Evolutionary conservation across 1,140 invertebrate genomes (phyloP), one percentile per base, ranked within the genome.

Genomic region (Meloidogyne hapla): DNA sequence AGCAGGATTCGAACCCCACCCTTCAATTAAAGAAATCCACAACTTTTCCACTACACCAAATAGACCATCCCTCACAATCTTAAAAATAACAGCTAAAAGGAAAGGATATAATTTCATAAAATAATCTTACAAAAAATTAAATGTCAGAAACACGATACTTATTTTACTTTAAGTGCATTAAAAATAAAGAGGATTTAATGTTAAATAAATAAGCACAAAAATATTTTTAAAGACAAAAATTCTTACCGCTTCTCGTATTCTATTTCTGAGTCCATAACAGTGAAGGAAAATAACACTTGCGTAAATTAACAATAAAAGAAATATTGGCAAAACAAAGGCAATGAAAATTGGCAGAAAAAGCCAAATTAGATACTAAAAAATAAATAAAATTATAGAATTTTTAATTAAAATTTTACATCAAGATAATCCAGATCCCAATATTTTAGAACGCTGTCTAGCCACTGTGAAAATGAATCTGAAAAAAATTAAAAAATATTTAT

Each of bases 231-330:
- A n/a, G n/a, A 68, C 6, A 26, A 23, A 69, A 38, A 18, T 4
- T 3, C 18, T n/a, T 61, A 73, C 71, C 12, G 86, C 85, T 77
- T 87, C 85, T 8, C 81, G 83, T 68, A 86, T 87, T 75, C 75
- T 72, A 79, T 86, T 72, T 62, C 84, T 69, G 38, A 79, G 78
- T 13, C 80, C 80, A 74, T 85, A 85, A 69, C 87, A 75, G 61
- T 86, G 84, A 23, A 87, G 80, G 70, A 87, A 87, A 38, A 86
- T 87, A 5, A 87, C 85, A 61, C 83, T 87, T 26, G 86, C 86
- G 62, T 86, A 87, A 45, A 86, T 87, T 73, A 87, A 86, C 45
- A 86, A 75, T 12, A 87, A 67, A 12, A 86, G 74, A 28, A 87
- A 75, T 28, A 86, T 73, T 26, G 85, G 85, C 26, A 86, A 61